Evolutionary conservation across 2,888 invertebrate genomes (phyloP), one percentile per base, ranked within the genome.

Genomic region (Diloba caeruleocephala): DNA sequence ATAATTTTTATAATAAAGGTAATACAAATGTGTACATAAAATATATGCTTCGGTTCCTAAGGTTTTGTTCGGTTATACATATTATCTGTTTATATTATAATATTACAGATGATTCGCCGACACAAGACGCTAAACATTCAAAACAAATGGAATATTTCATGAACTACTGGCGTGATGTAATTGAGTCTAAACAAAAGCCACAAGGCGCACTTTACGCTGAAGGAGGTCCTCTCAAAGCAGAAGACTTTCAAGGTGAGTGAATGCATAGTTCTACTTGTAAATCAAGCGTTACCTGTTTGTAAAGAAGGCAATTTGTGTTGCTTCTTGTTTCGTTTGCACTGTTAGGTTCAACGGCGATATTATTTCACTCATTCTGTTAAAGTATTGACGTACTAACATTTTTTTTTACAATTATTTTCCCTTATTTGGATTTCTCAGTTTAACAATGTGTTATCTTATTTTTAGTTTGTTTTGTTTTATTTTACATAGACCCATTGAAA

Each of bases 91-190:
- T 5, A 64, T 31, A 19, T 31, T 41, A 21, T 19, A 28, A 19
- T 33, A 9, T 66, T 70, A 42, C 68, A 81, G 78, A 73, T 56
- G 71, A 76, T 46, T 48, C 74, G 19, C 69, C 74, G 10, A 71
- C 68, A 45, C 41, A 70, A 28, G 71, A 81, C 23, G 58, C 66
- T 42, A 87, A 87, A 61, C 76, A 84, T 65, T 79, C 86, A 1
- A 90, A 91, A 70, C 90, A 90, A 64, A 88, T 90, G 88, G 87
- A 90, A 67, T 89, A 90, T 65, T 77, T 92, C 44, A 84, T 90
- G 81, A 90, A 92, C 63, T 88, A 88, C 49, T 90, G 90, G 90
- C 79, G 83, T 39, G 84, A 87, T 49, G 79, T 89, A 25, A 79
- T 89, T 28, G 81, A 85, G 56, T 79, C 89, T 15, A 87, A 89